These are phyloP conservation scores for Pocillopora damicornis DNA, from an alignment of 64 coral and sea anemone genomes.

Conservation along the genomic window DNA sequence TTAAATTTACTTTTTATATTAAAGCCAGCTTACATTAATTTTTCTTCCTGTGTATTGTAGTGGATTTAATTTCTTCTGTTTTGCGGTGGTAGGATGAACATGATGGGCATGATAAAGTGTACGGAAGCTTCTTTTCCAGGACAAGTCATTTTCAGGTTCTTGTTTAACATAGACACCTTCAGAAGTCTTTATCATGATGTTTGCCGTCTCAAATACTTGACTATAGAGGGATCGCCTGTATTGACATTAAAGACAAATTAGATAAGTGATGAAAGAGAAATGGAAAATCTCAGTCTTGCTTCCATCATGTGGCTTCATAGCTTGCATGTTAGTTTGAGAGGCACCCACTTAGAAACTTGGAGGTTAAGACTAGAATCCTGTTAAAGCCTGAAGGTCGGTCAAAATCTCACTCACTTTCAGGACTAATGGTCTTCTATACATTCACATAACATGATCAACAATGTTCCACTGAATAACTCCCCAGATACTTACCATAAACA, in stretches of 20 bases:
- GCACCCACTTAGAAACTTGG: no score
- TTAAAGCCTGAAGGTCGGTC: no score
- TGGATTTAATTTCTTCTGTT: slow-evolving; percentile 29
- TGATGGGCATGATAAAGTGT: slow-evolving; percentile 68
- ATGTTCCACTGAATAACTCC: background rate
- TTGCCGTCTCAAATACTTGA: slow-evolving; percentile 77
- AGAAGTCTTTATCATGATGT: slow-evolving; percentile 54
- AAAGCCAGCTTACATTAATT: slow-evolving; percentile 35
- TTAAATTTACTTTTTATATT: background rate
- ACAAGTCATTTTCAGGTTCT: slow-evolving; percentile 36
- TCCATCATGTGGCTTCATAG: no score
- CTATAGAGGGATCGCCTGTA: slow-evolving; percentile 71
- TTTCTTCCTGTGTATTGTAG: slow-evolving; percentile 42
- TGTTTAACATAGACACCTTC: slow-evolving; percentile 64
- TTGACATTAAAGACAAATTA: background rate
- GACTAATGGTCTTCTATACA: no score
- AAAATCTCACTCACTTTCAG: no score
- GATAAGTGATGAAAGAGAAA: no score
- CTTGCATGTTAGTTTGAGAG: no score
- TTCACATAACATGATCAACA: background rate
- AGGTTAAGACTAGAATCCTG: no score
- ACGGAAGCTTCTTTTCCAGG: slow-evolving; percentile 75
- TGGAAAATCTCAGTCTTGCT: no score
- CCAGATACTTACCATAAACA: slow-evolving; percentile 56
- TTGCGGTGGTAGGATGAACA: slow-evolving; percentile 62